Percentiles rank a stretch among this genome's conserved stretches.
Evolutionary conservation across 2,797 vertebrate genomes (phyloP).

Genomic region (Manis crassicaudata): DNA sequence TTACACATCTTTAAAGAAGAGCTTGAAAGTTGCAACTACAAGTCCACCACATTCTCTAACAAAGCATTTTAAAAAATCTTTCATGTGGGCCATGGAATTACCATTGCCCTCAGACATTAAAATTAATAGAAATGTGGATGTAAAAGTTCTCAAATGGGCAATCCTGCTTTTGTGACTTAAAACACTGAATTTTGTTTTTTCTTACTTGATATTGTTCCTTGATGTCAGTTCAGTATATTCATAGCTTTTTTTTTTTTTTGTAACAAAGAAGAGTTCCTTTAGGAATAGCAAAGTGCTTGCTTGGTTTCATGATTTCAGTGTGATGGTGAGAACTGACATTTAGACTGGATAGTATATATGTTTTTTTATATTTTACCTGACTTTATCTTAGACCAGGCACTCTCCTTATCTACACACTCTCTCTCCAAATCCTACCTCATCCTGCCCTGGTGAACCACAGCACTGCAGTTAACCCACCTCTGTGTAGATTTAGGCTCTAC

Average conservation of each 20-base stretch:
- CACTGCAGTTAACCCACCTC: neutral
- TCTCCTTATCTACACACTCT: neutral
- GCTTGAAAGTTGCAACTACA: constrained; percentile 62
- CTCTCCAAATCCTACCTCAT: neutral
- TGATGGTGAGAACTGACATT: neutral
- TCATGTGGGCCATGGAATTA: constrained; percentile 49
- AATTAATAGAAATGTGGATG: constrained; percentile 48
- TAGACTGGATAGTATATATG: neutral
- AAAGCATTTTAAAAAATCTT: constrained; percentile 57
- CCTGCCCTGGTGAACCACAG: neutral
- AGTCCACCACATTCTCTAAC: constrained; percentile 60
- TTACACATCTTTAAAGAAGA: constrained; percentile 71
- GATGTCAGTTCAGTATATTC: neutral
- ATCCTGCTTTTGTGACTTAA: constrained; percentile 50
- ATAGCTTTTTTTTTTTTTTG: neutral
- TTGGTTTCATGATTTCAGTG: neutral
- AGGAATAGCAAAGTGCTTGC: neutral
- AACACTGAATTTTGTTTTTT: constrained; percentile 8
- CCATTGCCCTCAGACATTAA: constrained; percentile 40
- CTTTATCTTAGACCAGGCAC: neutral
- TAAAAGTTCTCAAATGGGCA: constrained; percentile 50
- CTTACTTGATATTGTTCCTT: neutral
- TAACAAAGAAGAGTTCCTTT: neutral
- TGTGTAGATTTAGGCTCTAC: neutral
- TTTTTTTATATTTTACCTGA: neutral